Conservation (phyloP, 2,888 invertebrate species). For the Lithosia quadra region DNA sequence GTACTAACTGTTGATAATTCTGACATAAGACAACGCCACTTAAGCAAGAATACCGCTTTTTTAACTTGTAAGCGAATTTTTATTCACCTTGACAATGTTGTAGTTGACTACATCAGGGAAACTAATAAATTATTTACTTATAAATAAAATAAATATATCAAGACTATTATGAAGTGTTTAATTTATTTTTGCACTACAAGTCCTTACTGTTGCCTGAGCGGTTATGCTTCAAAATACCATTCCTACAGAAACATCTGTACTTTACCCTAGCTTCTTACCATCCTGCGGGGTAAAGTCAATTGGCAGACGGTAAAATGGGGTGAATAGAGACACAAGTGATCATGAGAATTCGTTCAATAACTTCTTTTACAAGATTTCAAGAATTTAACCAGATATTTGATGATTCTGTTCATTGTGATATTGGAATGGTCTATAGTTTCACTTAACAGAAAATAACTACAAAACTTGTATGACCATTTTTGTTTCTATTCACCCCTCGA, state of each 20-base stretch:
- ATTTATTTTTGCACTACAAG: constrained; percentile 24
- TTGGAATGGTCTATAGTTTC: too few relatives aligned
- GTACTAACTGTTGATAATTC: constrained; percentile 12
- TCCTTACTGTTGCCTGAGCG: neutral
- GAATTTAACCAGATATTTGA: too few relatives aligned
- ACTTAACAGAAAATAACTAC: too few relatives aligned
- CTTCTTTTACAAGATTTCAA: too few relatives aligned
- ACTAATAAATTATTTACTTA: constrained; percentile 58
- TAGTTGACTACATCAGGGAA: constrained; percentile 52
- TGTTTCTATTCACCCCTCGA: too few relatives aligned
- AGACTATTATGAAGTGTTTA: constrained; percentile 32
- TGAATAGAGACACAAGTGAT: too few relatives aligned
- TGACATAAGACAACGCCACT: constrained; percentile 24
- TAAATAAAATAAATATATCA: constrained; percentile 54
- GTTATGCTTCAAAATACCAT: neutral
- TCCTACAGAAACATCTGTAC: neutral
- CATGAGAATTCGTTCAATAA: too few relatives aligned
- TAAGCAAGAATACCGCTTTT: constrained; percentile 33
- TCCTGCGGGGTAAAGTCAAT: too few relatives aligned
- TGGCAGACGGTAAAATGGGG: too few relatives aligned
- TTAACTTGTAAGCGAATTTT: constrained; percentile 46
- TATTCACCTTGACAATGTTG: constrained; percentile 45
- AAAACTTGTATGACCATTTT: too few relatives aligned
- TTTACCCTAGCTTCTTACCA: too few relatives aligned
- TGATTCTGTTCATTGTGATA: too few relatives aligned